Evolutionary conservation across 2,888 invertebrate genomes (phyloP), one percentile per base, ranked within the genome.

Genomic region (Alloplasta piceator): DNA sequence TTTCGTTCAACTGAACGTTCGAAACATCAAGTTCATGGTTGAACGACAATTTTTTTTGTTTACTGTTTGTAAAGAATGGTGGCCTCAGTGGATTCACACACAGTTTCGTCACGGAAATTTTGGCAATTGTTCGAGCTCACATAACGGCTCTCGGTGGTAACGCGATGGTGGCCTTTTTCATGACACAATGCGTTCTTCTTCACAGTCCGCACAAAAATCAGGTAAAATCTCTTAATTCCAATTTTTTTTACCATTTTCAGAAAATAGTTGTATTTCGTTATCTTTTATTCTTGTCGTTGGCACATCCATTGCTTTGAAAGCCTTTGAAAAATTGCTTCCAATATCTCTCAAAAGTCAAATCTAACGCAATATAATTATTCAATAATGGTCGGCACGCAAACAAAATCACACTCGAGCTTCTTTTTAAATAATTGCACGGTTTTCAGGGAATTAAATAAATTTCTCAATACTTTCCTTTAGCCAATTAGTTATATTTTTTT

Each of bases 191-290:
- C 86, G 96, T 98, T 89, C 93, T 99, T 52, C 95, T 97, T 80
- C 97, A 98, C 92, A 98, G 97, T 92, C 96, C 98, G 84, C 98
- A 98, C 91, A 98, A 98, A 93, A 99, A 98, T 93, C 99, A 99
- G 95, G 98, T 98, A 92, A 26, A 26, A 26, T 26, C 26, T n/a
- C n/a, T n/a, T 26, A 26, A 26, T 26, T 26, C 3, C 26, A 26
- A 26, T 26, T 26, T 26, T 26, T 26, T 41, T 38, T 46, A 68
- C 48, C 12, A 46, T 63, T 63, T 56, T 41, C 36, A 39, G 38
- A 26, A 9, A 64, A 10, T 64, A 12, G 26, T 52, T 38, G n/a
- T 10, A 48, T 72, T 66, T 58, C n/a, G 6, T 48, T 63, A n/a
- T 60, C 52, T 14, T 12, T 50, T 50, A 4, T 5, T n/a, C 50